Conservation (phyloP, 2,113 vertebrate species). For the Esox niger region DNA sequence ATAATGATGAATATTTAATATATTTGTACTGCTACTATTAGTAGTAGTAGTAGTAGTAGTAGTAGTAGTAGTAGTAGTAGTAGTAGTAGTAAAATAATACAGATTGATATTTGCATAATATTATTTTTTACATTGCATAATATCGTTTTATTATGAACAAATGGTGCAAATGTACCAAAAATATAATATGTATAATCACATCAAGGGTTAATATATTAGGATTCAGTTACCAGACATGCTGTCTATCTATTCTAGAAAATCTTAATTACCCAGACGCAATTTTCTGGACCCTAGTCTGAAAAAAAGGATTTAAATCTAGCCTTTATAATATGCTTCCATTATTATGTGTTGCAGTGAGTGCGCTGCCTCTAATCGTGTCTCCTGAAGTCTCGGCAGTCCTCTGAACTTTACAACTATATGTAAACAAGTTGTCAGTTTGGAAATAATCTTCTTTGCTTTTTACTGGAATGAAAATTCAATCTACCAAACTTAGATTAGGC, state of each 20-base stretch:
- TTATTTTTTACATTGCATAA: neutral
- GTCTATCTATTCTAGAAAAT: constrained; percentile 76
- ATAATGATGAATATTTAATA: neutral
- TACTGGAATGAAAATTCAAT: constrained; percentile 86
- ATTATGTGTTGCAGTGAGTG: constrained; percentile 62
- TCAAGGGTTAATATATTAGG: neutral
- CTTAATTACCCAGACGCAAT: constrained; percentile 79
- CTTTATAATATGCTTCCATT: constrained; percentile 66
- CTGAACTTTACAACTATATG: constrained; percentile 88
- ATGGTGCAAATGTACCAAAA: neutral
- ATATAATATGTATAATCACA: neutral
- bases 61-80: neutral
- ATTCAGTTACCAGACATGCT: constrained; percentile 73
- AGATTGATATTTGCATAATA: neutral
- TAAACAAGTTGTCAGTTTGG: constrained; percentile 89
- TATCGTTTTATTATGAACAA: neutral
- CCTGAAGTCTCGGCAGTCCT: constrained; percentile 69
- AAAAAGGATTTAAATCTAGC: constrained; percentile 58
- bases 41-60: neutral
- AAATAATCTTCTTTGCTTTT: constrained; percentile 86
- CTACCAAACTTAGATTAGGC: constrained; percentile 86
- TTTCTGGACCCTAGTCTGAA: constrained; percentile 62
- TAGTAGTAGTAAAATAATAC: neutral
- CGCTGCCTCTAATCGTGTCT: constrained; percentile 69
- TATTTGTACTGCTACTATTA: too few species aligned